These are phyloP conservation scores for Hippopotamus amphibius DNA, from an alignment of 2,113 vertebrate genomes.

Conservation along the genomic window DNA sequence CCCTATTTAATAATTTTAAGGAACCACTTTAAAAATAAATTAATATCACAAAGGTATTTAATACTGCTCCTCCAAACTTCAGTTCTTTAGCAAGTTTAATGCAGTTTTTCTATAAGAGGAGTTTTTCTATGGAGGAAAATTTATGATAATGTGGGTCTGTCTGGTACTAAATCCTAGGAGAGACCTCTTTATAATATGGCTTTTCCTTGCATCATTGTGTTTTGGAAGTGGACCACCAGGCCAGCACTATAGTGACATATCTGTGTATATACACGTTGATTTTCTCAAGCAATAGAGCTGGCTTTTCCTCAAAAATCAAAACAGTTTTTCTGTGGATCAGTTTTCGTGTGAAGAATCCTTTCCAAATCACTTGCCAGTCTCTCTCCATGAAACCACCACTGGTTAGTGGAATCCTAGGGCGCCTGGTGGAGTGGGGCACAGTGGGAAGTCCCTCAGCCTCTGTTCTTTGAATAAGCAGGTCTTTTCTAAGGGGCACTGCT, in stretches of 20 bases:
- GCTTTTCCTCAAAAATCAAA: neutral
- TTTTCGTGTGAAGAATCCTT: slow-evolving; percentile 63
- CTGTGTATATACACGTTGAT: neutral
- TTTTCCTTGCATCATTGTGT: neutral
- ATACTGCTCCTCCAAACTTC: neutral
- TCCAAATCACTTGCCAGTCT: slow-evolving; percentile 71
- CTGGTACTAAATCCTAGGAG: slow-evolving; percentile 53
- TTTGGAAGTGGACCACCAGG: neutral
- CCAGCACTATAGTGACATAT: slow-evolving; percentile 4
- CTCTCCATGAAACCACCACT: slow-evolving; percentile 57
- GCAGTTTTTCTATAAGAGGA: slow-evolving; percentile 29
- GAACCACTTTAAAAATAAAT: too few relatives aligned
- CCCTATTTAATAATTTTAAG: too few relatives aligned
- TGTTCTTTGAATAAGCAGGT: slow-evolving; percentile 54
- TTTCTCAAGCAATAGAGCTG: slow-evolving; percentile 35
- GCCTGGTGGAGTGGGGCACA: neutral
- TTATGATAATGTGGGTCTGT: slow-evolving; percentile 49
- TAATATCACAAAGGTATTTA: neutral
- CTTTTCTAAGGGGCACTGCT: slow-evolving; percentile 56
- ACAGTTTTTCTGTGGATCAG: slow-evolving; percentile 45
- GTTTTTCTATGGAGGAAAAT: neutral
- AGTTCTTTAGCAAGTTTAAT: slow-evolving; percentile 45
- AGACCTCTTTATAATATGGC: slow-evolving; percentile 43
- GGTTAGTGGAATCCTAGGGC: slow-evolving; percentile 42
- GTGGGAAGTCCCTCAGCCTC: neutral